phyloP scores from a whole-genome alignment of 1,140 invertebrate species.

The Arion vulgaris region DNA sequence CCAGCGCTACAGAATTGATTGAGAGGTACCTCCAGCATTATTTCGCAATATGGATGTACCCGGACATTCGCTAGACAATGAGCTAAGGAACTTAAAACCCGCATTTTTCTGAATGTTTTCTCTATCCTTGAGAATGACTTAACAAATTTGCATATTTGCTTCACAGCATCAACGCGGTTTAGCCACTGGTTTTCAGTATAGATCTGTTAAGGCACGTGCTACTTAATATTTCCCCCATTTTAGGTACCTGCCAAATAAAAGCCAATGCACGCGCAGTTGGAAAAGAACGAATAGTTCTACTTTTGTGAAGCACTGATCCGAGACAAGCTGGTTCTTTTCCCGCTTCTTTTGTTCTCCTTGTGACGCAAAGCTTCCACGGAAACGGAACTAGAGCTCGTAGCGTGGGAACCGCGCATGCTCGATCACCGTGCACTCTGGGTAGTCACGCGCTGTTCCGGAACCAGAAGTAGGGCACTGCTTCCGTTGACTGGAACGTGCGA shows the following conservation, averaged over 20 bases:
- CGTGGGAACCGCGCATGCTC: slow-evolving; percentile 4
- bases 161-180: not conserved
- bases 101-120: not conserved
- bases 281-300: not conserved
- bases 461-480: not conserved
- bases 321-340: not conserved
- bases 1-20: too few relatives aligned
- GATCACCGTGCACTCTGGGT: slow-evolving; percentile 4
- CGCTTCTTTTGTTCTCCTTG: not conserved
- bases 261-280: not conserved
- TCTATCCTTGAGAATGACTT: not conserved
- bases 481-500: not conserved
- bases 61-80: too few relatives aligned
- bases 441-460: slow-evolving; percentile 13
- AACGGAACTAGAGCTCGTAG: not conserved
- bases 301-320: not conserved
- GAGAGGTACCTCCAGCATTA: too few relatives aligned
- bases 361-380: not conserved
- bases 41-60: too few relatives aligned
- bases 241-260: not conserved
- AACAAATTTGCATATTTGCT: not conserved
- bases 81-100: not conserved
- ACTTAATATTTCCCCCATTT: not conserved
- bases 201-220: not conserved
- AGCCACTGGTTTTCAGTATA: not conserved